Base-by-base conservation (phyloP, 2,888 invertebrate species). In the Calameuta filiformis region DNA sequence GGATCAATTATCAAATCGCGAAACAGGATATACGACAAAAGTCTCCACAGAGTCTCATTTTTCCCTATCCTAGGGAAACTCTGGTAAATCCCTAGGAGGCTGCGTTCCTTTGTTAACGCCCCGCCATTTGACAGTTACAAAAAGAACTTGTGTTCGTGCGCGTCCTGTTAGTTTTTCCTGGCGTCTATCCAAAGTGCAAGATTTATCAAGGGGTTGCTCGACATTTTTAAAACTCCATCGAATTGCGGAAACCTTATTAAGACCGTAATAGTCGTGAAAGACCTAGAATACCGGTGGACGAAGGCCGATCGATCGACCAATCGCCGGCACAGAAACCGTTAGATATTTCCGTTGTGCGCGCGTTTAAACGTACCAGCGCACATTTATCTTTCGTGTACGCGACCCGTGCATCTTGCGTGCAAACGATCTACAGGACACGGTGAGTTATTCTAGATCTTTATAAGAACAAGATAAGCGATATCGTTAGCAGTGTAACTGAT, bases 311-410 rank as follows among this genome's bases (percentile, higher is more conserved):
- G 75, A 78, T 76, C 74, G 76, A 75, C 85, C 84, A 83, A 85
- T 88, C 83, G 75, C 80, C 79, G 71, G 31, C 77, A 80, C 75
- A 82, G 83, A 75, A 88, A 88, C 88, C 88, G 88, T 89, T 89
- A 89, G 81, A 83, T 81, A 82, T 84, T 84, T 83, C 84, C 84
- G 84, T 83, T 85, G 85, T 84, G 76, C 81, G 82, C 82, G 82
- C 81, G 76, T 86, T 87, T 86, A 82, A 88, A 89, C 88, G 84
- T 85, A 82, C 85, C 80, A 83, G 83, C 83, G 82, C 81, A 89
- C 87, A 86, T 89, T 88, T 87, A 87, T 88, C 88, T 87, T 86
- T 82, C 85, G 81, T 84, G 86, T 85, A 83, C 84, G 84, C 81
- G 85, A 82, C 83, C 82, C 81, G 81, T 80, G 81, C 83, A 83